Evolutionary conservation across 1,140 invertebrate species (phyloP).

Genomic region (Drosophila neocordata): DNA sequence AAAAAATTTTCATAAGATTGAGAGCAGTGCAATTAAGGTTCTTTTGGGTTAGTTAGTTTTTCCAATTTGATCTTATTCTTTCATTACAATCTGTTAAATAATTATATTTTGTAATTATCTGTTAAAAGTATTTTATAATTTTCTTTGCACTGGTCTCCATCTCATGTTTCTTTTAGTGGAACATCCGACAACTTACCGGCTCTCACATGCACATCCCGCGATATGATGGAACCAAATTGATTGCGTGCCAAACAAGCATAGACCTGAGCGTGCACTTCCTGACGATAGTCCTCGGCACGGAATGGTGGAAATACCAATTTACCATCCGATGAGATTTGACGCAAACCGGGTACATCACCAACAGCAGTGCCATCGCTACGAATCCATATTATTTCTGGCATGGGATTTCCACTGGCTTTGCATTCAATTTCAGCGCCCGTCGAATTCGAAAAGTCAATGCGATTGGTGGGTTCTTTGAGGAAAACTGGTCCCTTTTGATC

Average conservation of each 20-base stretch:
- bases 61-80: too few species aligned
- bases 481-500: constrained; percentile 91
- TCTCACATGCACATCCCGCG: constrained; percentile 95
- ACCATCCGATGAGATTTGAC: constrained; percentile 94
- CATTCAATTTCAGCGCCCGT: constrained; percentile 96
- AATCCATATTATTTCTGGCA: constrained; percentile 96
- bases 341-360: constrained; percentile 93
- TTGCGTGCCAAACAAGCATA: constrained; percentile 96
- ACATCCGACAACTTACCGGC: constrained; percentile 89
- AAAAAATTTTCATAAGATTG: background rate
- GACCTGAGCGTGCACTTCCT: constrained; percentile 96
- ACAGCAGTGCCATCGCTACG: constrained; percentile 93
- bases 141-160: constrained; percentile 36
- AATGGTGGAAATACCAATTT: constrained; percentile 97
- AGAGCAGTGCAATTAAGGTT: background rate
- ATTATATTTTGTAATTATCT: background rate
- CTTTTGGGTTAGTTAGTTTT: too few species aligned
- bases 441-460: constrained; percentile 96
- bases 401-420: constrained; percentile 93
- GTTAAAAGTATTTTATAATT: background rate
- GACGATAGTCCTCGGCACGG: constrained; percentile 94
- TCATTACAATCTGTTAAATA: background rate
- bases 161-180: constrained; percentile 38
- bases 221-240: constrained; percentile 94
- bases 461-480: constrained; percentile 94